phyloP scores from a whole-genome alignment of 1,140 invertebrate genomes.

The Amphibalanus amphitrite region DNA sequence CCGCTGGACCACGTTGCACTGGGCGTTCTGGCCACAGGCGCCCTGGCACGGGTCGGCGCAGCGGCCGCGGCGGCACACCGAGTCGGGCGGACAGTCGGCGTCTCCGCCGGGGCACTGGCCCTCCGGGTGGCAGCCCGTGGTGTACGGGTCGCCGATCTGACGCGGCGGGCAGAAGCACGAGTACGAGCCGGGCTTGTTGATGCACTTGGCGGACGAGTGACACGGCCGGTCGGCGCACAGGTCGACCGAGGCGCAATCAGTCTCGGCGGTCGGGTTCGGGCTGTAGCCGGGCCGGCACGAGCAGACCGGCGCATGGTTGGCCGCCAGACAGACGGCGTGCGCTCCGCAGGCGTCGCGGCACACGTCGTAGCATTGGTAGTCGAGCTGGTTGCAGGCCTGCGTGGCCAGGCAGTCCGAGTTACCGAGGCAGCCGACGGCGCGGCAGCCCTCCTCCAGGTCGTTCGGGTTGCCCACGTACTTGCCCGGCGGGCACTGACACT shows the following conservation, averaged over 20 bases:
- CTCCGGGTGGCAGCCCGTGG: slow-evolving; percentile 51
- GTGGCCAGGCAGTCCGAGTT: slow-evolving; percentile 58
- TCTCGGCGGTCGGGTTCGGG: slow-evolving; percentile 58
- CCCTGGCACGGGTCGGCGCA: slow-evolving; percentile 60
- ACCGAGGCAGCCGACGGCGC: slow-evolving; percentile 61
- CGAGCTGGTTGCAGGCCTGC: slow-evolving; percentile 60
- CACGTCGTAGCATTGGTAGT: slow-evolving; percentile 60
- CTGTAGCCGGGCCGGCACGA: slow-evolving; percentile 64
- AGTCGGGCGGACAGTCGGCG: slow-evolving; percentile 50
- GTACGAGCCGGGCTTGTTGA: slow-evolving; percentile 28
- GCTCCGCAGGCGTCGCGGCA: slow-evolving; percentile 66
- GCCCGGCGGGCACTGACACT: slow-evolving; percentile 71
- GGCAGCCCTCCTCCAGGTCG: slow-evolving; percentile 50
- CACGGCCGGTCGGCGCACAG: slow-evolving; percentile 58
- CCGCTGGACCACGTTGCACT: slow-evolving; percentile 47
- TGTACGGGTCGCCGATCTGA: slow-evolving; percentile 54
- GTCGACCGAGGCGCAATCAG: slow-evolving; percentile 40
- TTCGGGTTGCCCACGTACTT: slow-evolving; percentile 65
- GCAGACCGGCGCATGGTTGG: slow-evolving; percentile 59
- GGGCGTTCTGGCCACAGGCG: slow-evolving; percentile 59
- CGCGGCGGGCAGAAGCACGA: slow-evolving; percentile 28
- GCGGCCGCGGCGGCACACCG: slow-evolving; percentile 46
- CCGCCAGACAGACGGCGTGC: slow-evolving; percentile 71
- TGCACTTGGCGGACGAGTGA: slow-evolving; percentile 57
- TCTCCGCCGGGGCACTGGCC: slow-evolving; percentile 50